Conservation (phyloP, 2,888 invertebrate species). For the Stenchaetothrips biformis region DNA sequence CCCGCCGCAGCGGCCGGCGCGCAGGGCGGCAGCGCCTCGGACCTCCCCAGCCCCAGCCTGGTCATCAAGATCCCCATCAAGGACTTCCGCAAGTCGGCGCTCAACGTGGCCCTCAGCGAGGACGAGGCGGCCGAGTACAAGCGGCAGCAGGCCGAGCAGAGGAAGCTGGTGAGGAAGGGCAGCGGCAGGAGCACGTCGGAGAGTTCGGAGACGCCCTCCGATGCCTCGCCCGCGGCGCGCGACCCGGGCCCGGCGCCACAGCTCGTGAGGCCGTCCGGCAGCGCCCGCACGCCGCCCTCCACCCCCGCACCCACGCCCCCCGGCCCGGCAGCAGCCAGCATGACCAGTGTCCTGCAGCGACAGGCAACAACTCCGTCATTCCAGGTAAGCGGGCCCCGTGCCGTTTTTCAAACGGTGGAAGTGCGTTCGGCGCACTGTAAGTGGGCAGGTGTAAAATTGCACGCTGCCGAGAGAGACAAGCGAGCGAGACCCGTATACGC, state of each 20-base stretch:
- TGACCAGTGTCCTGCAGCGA: conserved; percentile 30
- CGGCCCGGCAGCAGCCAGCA: not conserved
- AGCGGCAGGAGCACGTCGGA: conserved; percentile 46
- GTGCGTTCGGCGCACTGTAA: too few species aligned
- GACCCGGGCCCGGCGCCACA: conserved; percentile 34
- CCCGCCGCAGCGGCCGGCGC: not conserved
- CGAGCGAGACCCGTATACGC: too few species aligned
- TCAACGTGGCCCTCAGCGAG: conserved; percentile 57
- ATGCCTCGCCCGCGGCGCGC: conserved; percentile 39
- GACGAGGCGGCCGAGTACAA: conserved; percentile 29
- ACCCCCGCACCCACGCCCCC: not conserved
- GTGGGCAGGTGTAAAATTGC: too few species aligned
- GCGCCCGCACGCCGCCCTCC: not conserved
- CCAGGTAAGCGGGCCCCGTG: conserved; percentile 33
- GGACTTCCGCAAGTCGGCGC: conserved; percentile 67
- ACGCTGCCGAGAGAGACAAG: too few species aligned
- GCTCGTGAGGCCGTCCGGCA: conserved; percentile 34
- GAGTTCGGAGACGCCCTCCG: conserved; percentile 46
- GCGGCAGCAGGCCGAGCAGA: conserved; percentile 34
- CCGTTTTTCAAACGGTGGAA: too few species aligned
- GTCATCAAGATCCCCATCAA: conserved; percentile 55
- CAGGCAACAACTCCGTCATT: conserved; percentile 34
- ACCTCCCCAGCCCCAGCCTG: not conserved
- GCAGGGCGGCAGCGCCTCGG: not conserved
- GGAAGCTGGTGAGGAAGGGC: conserved; percentile 37